phyloP scores from a whole-genome alignment of 2,888 invertebrate species.

The Micoletzkya japonica region DNA sequence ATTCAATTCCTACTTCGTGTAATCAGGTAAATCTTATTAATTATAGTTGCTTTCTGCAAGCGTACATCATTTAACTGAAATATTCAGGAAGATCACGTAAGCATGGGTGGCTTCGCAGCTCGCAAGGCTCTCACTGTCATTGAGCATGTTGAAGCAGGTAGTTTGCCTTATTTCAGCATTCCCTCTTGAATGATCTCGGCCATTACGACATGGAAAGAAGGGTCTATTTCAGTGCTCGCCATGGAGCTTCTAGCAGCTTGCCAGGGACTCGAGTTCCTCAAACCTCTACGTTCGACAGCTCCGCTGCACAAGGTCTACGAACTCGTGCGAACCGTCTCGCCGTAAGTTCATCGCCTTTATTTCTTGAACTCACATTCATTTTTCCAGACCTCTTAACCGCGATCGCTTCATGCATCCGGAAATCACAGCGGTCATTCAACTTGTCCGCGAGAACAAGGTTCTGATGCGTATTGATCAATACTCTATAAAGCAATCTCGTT shows the following conservation, averaged over 20 bases:
- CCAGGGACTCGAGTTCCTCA: constrained; percentile 74
- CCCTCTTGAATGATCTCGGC: background rate
- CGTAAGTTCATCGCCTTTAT: constrained; percentile 61
- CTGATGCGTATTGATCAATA: background rate
- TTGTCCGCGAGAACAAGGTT: constrained; percentile 67
- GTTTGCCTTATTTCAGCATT: background rate
- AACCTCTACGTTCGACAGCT: constrained; percentile 72
- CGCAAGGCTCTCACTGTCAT: constrained; percentile 72
- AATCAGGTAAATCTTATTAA: constrained; percentile 66
- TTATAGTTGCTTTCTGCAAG: background rate
- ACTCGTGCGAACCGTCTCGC: constrained; percentile 69
- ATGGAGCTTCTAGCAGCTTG: constrained; percentile 74
- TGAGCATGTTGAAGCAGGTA: constrained; percentile 69
- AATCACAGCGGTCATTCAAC: constrained; percentile 71
- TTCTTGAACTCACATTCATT: background rate
- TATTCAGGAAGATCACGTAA: constrained; percentile 73
- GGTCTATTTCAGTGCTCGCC: constrained; percentile 71
- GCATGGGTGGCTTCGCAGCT: constrained; percentile 75
- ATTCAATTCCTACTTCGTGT: constrained; percentile 74
- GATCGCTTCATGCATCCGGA: constrained; percentile 75
- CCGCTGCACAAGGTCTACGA: constrained; percentile 74
- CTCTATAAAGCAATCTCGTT: background rate
- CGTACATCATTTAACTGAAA: no score
- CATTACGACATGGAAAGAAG: no score
- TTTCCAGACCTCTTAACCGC: constrained; percentile 70